A percentile compares a stretch with the other conserved stretches of the same genome.
Conservation (phyloP, 2,797 vertebrate species). For the Takifugu rubripes region DNA sequence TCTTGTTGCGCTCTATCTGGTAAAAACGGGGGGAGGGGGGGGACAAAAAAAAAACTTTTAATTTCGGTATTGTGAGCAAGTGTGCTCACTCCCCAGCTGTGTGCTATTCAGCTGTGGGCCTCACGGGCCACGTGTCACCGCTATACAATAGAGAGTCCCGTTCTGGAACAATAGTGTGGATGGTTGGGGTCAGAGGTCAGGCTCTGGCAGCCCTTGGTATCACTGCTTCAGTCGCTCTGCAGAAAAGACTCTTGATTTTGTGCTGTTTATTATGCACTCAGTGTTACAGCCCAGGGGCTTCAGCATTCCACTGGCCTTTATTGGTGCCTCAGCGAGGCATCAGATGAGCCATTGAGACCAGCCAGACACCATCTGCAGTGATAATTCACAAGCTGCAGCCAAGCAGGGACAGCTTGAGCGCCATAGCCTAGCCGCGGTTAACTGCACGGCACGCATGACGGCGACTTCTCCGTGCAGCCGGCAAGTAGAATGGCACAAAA, state of each 20-base stretch:
- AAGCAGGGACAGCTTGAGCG: conserved; percentile 63
- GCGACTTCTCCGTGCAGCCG: conserved; percentile 29
- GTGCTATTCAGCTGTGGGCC: conserved; percentile 70
- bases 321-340: conserved; percentile 66
- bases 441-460: conserved; percentile 40
- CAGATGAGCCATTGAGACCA: conserved; percentile 72
- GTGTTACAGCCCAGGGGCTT: conserved; percentile 62
- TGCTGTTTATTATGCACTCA: conserved; percentile 71
- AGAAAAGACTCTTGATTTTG: conserved; percentile 64
- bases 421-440: conserved; percentile 46
- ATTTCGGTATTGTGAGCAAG: conserved; percentile 71
- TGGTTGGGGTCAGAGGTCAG: conserved; percentile 74
- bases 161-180: conserved; percentile 71
- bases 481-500: conserved; percentile 28
- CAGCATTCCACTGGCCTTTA: conserved; percentile 73
- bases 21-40: conserved; percentile 25
- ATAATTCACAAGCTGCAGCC: conserved; percentile 63
- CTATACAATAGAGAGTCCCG: conserved; percentile 68
- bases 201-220: conserved; percentile 60
- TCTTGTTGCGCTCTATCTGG: conserved; percentile 42
- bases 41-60: conserved; percentile 30
- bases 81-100: conserved; percentile 76
- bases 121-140: conserved; percentile 69
- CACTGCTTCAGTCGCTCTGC: conserved; percentile 55
- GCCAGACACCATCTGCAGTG: conserved; percentile 76